Conservation (phyloP, 2,888 invertebrate genomes). For the Phengaris arion region DNA sequence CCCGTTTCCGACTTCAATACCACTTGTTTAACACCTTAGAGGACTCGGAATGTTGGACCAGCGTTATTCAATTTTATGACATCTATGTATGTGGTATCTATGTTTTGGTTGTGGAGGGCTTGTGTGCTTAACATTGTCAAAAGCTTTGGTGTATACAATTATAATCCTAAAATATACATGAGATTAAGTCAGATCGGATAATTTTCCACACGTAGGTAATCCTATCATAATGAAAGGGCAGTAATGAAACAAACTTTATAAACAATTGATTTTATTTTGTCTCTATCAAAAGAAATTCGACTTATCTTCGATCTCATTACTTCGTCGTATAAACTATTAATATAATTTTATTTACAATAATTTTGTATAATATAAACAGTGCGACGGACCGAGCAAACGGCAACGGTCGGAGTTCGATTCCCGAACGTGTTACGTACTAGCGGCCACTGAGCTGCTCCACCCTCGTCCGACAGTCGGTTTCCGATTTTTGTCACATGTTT, state of each 20-base stretch:
- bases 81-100: too few species aligned
- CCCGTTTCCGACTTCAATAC: too few species aligned
- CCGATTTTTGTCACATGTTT: background rate
- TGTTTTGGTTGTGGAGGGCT: too few species aligned
- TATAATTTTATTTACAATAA: constrained; percentile 53
- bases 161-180: too few species aligned
- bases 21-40: too few species aligned
- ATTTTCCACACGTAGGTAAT: background rate
- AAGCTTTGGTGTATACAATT: too few species aligned
- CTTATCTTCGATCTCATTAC: constrained; percentile 65
- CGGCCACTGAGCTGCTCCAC: background rate
- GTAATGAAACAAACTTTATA: constrained; percentile 44
- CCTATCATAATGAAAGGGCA: background rate
- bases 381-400: constrained; percentile 38
- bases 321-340: constrained; percentile 71
- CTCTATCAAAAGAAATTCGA: constrained; percentile 78
- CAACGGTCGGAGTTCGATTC: constrained; percentile 27
- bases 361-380: constrained; percentile 45
- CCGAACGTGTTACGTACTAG: constrained; percentile 14
- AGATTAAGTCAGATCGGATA: background rate
- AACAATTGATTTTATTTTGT: constrained; percentile 72
- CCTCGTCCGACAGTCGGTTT: background rate
- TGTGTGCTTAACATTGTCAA: too few species aligned
- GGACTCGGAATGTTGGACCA: too few species aligned
- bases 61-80: too few species aligned